A percentile compares a stretch with the other conserved stretches of the same genome.
Evolutionary conservation across 2,888 invertebrate genomes (phyloP).

Genomic region (Andrena hattorfiana): DNA sequence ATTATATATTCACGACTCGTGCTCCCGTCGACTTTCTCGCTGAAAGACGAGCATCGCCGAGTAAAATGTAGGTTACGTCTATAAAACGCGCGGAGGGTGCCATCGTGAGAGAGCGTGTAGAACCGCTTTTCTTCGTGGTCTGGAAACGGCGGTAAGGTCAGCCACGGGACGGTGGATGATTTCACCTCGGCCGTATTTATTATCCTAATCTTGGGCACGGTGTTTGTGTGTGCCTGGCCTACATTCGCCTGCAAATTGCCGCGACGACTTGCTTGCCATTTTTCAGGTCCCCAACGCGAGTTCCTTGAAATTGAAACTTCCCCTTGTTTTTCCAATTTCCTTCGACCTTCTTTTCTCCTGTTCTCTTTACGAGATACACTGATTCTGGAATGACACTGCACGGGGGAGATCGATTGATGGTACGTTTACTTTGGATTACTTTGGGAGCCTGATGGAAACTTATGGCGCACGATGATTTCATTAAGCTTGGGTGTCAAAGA

Average conservation of each 20-base stretch:
- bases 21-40: slow-evolving; percentile 62
- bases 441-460: too few relatives aligned
- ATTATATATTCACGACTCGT: slow-evolving; percentile 1
- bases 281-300: slow-evolving; percentile 56
- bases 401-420: too few relatives aligned
- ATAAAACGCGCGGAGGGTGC: slow-evolving; percentile 70
- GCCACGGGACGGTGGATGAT: slow-evolving; percentile 71
- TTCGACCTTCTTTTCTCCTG: background rate
- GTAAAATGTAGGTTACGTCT: slow-evolving; percentile 71
- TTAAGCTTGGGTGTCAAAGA: too few relatives aligned
- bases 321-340: background rate
- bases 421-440: too few relatives aligned
- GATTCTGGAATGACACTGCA: too few relatives aligned
- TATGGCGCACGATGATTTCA: too few relatives aligned
- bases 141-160: slow-evolving; percentile 69
- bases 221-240: slow-evolving; percentile 56
- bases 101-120: slow-evolving; percentile 57
- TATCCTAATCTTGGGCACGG: slow-evolving; percentile 69
- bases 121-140: slow-evolving; percentile 50
- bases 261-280: slow-evolving; percentile 57
- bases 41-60: slow-evolving; percentile 60
- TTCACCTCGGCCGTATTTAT: slow-evolving; percentile 74
- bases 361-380: background rate
- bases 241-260: slow-evolving; percentile 66
- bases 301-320: slow-evolving; percentile 41